Evolutionary conservation across 2,113 vertebrate species (phyloP).

Genomic region (Pygathrix nemaeus): DNA sequence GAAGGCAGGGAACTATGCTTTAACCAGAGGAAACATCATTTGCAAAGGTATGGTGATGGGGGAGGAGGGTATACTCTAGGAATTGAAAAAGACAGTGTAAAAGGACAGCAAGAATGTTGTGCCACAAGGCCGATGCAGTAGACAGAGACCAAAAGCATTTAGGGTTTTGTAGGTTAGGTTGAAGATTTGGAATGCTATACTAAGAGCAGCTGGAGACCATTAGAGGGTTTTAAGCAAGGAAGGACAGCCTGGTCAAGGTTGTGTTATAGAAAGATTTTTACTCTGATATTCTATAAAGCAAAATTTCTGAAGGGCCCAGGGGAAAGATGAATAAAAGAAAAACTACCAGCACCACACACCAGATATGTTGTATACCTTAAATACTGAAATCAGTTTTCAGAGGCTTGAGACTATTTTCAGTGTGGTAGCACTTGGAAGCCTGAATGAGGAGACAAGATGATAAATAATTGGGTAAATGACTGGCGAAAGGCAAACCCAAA

Average conservation of each 20-base stretch:
- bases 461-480: neutral
- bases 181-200: neutral
- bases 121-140: neutral
- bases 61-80: neutral
- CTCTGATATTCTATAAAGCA: neutral
- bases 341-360: neutral
- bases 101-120: neutral
- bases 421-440: neutral
- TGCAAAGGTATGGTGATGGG: neutral
- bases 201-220: neutral
- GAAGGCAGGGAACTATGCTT: neutral
- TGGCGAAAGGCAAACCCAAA: neutral
- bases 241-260: neutral
- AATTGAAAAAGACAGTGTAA: neutral
- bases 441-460: neutral
- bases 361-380: neutral
- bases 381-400: neutral
- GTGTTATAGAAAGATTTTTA: neutral
- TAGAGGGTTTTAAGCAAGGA: neutral
- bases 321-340: constrained; percentile 13
- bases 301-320: neutral
- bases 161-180: neutral
- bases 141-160: neutral
- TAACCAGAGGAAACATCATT: neutral
- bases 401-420: neutral